Conservation (phyloP, 2,888 invertebrate species). For the Lepidocyrtoides sp. region DNA sequence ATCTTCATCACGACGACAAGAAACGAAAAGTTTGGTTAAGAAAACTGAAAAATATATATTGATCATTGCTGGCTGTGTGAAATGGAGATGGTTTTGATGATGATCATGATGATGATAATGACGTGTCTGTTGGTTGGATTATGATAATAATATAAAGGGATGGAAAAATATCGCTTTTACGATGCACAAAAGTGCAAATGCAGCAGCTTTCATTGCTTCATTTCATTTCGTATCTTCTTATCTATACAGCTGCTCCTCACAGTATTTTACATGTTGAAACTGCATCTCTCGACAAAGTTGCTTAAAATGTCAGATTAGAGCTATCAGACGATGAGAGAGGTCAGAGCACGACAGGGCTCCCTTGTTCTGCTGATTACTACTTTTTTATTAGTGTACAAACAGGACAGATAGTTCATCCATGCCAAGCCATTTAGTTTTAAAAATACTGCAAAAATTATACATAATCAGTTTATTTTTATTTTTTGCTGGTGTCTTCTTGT, state of each 20-base stretch:
- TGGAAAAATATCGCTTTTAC: background rate
- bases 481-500: background rate
- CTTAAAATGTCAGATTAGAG: constrained; percentile 1
- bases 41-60: too few species aligned
- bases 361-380: background rate
- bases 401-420: background rate
- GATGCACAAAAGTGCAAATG: constrained; percentile 49
- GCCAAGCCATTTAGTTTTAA: background rate
- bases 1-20: background rate
- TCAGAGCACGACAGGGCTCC: constrained; percentile 13
- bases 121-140: constrained; percentile 20
- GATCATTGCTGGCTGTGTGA: background rate
- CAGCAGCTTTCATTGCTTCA: background rate
- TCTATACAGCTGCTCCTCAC: constrained; percentile 11
- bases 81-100: constrained; percentile 27
- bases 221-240: background rate
- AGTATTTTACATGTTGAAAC: background rate
- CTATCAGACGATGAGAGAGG: background rate
- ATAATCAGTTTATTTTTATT: background rate
- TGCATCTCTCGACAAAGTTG: background rate
- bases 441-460: background rate
- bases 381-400: background rate
- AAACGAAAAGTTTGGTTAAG: background rate
- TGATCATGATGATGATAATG: background rate
- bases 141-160: background rate